A percentile compares a stretch with the other conserved stretches of the same genome.
Conservation (phyloP, 2,888 invertebrate species). For the Phyto melanocephala region DNA sequence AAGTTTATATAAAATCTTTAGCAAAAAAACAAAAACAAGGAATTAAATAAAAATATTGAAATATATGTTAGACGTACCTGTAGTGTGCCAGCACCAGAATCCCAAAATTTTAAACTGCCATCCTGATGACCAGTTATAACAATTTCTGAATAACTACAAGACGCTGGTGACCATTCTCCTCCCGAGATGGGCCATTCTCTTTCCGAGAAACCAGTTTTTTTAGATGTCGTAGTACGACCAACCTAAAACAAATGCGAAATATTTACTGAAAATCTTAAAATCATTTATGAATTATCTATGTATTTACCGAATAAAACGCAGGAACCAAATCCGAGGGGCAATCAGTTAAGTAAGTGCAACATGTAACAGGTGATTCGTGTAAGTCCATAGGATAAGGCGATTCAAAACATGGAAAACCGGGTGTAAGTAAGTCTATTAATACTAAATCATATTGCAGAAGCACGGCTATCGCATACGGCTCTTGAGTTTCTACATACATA, state of each 20-base stretch:
- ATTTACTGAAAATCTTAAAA: not conserved
- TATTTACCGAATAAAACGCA: conserved; percentile 92
- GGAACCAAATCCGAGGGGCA: conserved; percentile 99
- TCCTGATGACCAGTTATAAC: conserved; percentile 99
- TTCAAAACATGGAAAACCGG: conserved; percentile 98
- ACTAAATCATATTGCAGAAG: conserved; percentile 98
- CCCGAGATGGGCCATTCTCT: conserved; percentile 98
- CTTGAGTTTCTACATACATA: conserved; percentile 92
- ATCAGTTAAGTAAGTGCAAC: conserved; percentile 97
- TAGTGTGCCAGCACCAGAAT: conserved; percentile 96
- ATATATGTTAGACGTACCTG: conserved; percentile 80
- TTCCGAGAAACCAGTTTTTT: conserved; percentile 92
- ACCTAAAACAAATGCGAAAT: conserved; percentile 77
- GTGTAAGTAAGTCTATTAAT: conserved; percentile 95
- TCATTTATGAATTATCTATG: too few species aligned
- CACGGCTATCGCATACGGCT: conserved; percentile 98
- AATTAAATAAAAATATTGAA: not conserved
- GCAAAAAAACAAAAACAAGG: not conserved
- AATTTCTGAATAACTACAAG: conserved; percentile 98
- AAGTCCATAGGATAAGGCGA: conserved; percentile 99
- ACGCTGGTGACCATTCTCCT: conserved; percentile 96
- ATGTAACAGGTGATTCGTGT: conserved; percentile 98
- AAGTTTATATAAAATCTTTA: conserved; percentile 92
- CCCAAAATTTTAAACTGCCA: conserved; percentile 99
- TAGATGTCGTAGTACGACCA: conserved; percentile 85